Evolutionary conservation across 2,113 vertebrate genomes (phyloP).

Genomic region (Neolamprologus variostigma): DNA sequence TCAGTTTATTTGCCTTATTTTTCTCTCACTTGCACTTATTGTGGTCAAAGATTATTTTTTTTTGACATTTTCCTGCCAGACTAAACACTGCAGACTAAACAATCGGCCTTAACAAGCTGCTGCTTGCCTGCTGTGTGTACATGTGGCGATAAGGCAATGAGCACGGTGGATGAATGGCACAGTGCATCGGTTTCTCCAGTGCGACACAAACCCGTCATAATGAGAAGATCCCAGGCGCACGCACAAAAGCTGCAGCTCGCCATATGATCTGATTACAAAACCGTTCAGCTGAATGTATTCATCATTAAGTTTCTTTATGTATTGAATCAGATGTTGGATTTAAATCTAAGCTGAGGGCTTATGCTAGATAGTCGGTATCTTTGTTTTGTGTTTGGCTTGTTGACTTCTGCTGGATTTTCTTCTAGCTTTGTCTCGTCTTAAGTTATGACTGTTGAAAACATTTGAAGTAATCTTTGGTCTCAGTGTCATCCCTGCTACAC

Average conservation of each 20-base stretch:
- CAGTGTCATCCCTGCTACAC: not conserved
- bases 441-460: not conserved
- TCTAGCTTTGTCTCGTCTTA: not conserved
- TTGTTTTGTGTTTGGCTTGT: not conserved
- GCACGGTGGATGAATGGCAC: conserved; percentile 2
- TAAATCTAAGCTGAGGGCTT: not conserved
- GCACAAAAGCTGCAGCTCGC: not conserved
- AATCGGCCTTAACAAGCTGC: conserved; percentile 23
- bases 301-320: not conserved
- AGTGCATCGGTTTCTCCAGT: not conserved
- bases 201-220: not conserved
- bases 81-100: conserved; percentile 10
- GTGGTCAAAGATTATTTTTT: not conserved
- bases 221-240: not conserved
- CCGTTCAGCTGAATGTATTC: not conserved
- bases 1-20: not conserved
- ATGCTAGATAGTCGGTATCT: not conserved
- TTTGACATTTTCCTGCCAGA: not conserved
- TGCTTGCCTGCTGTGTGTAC: conserved; percentile 19
- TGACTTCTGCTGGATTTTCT: not conserved
- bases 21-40: not conserved
- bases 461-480: not conserved
- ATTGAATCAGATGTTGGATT: not conserved
- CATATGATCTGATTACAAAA: conserved; percentile 3
- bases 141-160: conserved; percentile 14